Evolutionary conservation across 2,888 invertebrate species (phyloP).

Genomic region (Itoplectis maculator): DNA sequence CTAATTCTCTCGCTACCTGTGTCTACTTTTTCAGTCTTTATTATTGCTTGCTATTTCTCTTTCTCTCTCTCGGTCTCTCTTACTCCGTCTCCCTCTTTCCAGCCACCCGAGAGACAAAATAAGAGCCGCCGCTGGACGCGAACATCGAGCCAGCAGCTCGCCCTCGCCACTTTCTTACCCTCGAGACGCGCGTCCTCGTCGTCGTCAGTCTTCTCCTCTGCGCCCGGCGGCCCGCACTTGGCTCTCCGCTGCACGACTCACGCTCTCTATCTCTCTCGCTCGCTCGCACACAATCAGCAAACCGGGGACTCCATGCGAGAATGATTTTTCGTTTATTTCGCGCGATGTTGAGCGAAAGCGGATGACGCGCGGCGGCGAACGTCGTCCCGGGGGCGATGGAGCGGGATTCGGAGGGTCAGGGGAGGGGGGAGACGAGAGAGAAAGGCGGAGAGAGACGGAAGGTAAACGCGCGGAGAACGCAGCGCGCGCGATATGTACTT

Average conservation of each 20-base stretch:
- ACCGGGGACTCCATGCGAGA: constrained; percentile 25
- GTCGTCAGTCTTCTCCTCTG: not conserved
- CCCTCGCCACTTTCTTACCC: not conserved
- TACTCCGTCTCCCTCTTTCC: not conserved
- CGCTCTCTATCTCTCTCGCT: constrained; percentile 3
- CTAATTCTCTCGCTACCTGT: constrained; percentile 11
- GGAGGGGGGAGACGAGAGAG: not conserved
- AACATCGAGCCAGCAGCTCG: not conserved
- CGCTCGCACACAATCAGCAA: not conserved
- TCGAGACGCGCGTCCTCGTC: not conserved
- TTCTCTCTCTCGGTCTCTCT: too few species aligned
- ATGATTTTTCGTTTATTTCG: constrained; percentile 65
- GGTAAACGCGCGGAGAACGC: constrained; percentile 11
- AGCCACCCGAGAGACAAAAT: not conserved
- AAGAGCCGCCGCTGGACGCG: not conserved
- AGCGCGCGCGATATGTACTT: constrained; percentile 6
- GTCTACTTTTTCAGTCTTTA: not conserved
- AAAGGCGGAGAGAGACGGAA: not conserved
- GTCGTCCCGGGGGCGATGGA: constrained; percentile 5
- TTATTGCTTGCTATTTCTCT: not conserved
- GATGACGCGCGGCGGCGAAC: not conserved
- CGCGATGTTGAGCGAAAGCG: not conserved
- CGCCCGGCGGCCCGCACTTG: constrained; percentile 10
- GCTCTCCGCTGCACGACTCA: not conserved
- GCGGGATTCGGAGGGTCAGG: not conserved